Percentiles rank a stretch among this genome's conserved stretches.
Conservation (phyloP, 2,113 vertebrate genomes). For the Cepphus grylle region DNA sequence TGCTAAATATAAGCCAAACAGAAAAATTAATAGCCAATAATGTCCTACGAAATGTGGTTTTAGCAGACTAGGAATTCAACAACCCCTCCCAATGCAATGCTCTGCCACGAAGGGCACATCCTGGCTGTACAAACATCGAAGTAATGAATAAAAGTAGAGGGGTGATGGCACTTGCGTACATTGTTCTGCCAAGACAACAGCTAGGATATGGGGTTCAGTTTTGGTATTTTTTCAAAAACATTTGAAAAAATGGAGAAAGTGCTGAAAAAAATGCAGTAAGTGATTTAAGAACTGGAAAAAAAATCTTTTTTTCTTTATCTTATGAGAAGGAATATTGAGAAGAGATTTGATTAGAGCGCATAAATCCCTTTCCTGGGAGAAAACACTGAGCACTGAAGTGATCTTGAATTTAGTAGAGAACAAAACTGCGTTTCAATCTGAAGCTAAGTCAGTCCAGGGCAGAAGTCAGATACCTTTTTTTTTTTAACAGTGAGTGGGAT, state of each 20-base stretch:
- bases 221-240: not conserved
- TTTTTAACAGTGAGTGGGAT: not conserved
- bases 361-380: not conserved
- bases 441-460: not conserved
- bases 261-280: not conserved
- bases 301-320: not conserved
- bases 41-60: not conserved
- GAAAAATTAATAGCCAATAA: not conserved
- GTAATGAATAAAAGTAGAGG: not conserved
- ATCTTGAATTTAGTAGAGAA: conserved; percentile 12
- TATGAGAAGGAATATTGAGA: not conserved
- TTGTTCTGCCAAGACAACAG: not conserved
- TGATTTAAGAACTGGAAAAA: not conserved
- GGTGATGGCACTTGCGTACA: not conserved
- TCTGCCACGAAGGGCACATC: not conserved
- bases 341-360: not conserved
- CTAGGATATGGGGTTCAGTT: not conserved
- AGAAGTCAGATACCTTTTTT: not conserved
- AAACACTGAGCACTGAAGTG: not conserved
- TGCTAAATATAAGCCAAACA: not conserved
- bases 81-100: not conserved
- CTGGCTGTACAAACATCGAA: not conserved
- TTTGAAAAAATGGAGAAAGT: not conserved
- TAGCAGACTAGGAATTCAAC: not conserved
- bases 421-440: not conserved